Conservation (phyloP, 2,888 invertebrate genomes). For the Oscheius sp. region DNA sequence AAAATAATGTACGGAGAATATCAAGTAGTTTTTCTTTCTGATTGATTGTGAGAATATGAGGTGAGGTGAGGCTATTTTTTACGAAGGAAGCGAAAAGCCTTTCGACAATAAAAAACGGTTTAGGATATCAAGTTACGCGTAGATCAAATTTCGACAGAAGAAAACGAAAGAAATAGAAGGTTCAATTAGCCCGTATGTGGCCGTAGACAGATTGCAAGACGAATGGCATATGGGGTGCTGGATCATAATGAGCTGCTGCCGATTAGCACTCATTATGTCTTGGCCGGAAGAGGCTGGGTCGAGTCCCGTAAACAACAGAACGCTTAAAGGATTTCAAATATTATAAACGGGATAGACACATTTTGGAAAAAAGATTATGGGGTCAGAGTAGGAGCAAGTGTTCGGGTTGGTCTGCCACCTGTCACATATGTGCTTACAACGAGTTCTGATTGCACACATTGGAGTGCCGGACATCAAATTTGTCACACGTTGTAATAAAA, state of each 20-base stretch:
- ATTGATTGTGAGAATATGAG: neutral
- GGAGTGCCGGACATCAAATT: slow-evolving; percentile 8
- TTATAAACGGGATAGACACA: slow-evolving; percentile 2
- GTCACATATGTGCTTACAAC: slow-evolving; percentile 31
- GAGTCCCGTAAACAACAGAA: slow-evolving; percentile 8
- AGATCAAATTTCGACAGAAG: slow-evolving; percentile 1
- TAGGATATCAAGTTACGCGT: neutral
- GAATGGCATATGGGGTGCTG: slow-evolving; percentile 23
- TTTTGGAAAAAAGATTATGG: neutral
- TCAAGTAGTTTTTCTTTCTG: neutral
- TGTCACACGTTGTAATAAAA: slow-evolving; percentile 13
- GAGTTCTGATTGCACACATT: slow-evolving; percentile 28
- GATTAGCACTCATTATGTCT: slow-evolving; percentile 32
- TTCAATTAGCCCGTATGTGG: neutral
- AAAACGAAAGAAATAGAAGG: neutral
- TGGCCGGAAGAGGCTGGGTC: neutral
- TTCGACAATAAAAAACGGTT: neutral
- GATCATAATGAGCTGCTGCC: slow-evolving; percentile 30
- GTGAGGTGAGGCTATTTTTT: neutral
- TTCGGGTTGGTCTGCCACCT: slow-evolving; percentile 8
- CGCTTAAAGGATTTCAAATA: slow-evolving; percentile 7
- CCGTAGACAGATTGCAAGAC: slow-evolving; percentile 14
- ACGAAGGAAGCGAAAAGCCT: neutral
- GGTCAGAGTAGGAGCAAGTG: neutral
- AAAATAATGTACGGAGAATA: neutral